Base-by-base conservation (phyloP, 2,113 vertebrate species). In the Thunnus maccoyii region DNA sequence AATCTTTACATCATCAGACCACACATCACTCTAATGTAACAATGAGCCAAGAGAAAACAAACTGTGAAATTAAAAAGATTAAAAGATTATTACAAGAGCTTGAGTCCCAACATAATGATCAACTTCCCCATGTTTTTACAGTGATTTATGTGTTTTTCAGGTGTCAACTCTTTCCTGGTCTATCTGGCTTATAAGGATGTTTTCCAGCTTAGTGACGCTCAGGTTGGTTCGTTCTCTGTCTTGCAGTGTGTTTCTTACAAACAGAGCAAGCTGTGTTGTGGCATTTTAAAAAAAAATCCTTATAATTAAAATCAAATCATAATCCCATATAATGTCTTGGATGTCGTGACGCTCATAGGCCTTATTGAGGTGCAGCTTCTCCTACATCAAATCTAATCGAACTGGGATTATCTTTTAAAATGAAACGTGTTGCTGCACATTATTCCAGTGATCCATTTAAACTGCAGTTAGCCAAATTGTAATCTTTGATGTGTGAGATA, bases 131-230 rank as follows among this genome's bases (percentile, higher is more conserved):
- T 62, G 3, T 36, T 51, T 86, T 16, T 4, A 50, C 32, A 22
- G 13, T 56, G 20, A 22, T 5, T 89, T 87, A 22, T 94, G 61
- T 92, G 32, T 72, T 76, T 76, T 71, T 50, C 44, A 99, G 98
- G 98, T 76, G 96, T 99, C 41, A 99, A 99, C 94, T 99, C 98
- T 36, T 99, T 99, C 95, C 93, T 99, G 22, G 96, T 99, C 86
- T 99, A 99, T 87, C 95, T 99, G 97, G 97, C 97, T 61, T 99
- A 99, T 94, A 99, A 99, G 93, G 98, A 99, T 73, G 84, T 97
- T 67, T 99, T 97, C 83, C 98, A 99, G 95, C 96, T 99, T 0
- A 96, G 96, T 0, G 98, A 99, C 62, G 97, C 97, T 66, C 98
- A 99, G 98, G 98, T 99, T 91, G 36, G 93, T 16, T 30, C 0